A percentile compares a stretch with the other conserved stretches of the same genome.
These are phyloP conservation scores for Toxotes jaculatrix DNA, from an alignment of 2,113 vertebrate species.

Conservation along the genomic window DNA sequence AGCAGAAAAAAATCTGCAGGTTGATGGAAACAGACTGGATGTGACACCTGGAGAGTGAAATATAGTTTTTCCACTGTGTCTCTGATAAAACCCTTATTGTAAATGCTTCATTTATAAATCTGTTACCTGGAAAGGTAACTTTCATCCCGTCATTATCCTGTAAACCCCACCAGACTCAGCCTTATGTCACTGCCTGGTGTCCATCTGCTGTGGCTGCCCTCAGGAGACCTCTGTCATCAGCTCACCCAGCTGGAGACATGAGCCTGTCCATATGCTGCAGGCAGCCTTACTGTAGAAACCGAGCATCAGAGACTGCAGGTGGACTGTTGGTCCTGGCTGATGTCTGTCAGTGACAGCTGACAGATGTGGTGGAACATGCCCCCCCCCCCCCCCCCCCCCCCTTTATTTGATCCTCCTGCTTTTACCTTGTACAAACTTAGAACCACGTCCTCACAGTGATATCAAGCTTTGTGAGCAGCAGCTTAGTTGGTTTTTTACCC, in stretches of 20 bases:
- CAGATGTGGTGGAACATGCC: no score
- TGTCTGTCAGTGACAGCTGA: no score
- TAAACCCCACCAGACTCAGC: not conserved
- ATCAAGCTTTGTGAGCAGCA: no score
- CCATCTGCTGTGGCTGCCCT: not conserved
- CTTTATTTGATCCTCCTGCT: no score
- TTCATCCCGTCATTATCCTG: not conserved
- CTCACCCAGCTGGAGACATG: not conserved
- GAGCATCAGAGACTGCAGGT: not conserved
- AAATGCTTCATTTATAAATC: conserved; percentile 4
- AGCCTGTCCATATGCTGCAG: not conserved
- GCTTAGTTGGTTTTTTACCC: no score
- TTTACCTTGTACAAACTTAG: no score
- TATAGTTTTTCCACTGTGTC: no score
- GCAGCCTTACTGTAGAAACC: not conserved
- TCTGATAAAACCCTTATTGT: not conserved
- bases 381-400: no score
- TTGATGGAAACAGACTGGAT: no score
- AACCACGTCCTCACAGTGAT: no score
- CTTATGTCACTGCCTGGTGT: not conserved
- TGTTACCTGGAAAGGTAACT: not conserved
- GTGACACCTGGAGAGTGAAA: no score
- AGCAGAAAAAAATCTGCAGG: no score
- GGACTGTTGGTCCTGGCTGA: not conserved
- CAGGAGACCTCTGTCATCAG: not conserved